A percentile compares a stretch with the other conserved stretches of the same genome.
Evolutionary conservation across 2,797 vertebrate species (phyloP).

Genomic region (Pangasius mekongensis): DNA sequence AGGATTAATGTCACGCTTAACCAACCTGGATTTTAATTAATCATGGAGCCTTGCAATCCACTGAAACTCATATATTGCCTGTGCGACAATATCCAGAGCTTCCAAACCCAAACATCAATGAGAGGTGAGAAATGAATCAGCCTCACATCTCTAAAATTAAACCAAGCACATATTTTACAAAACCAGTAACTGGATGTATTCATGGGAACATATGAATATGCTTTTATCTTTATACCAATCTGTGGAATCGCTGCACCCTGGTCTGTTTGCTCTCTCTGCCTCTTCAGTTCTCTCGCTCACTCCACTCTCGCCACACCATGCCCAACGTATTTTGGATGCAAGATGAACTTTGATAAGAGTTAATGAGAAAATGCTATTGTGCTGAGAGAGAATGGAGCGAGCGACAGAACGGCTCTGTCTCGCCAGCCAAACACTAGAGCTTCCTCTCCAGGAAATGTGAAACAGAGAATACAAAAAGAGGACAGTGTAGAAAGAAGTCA

Average conservation of each 20-base stretch:
- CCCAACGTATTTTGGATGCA: constrained; percentile 76
- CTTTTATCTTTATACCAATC: constrained; percentile 71
- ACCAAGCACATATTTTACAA: constrained; percentile 62
- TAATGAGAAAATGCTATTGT: constrained; percentile 82
- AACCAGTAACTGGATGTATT: constrained; percentile 58
- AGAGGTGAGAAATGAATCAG: constrained; percentile 53
- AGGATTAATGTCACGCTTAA: constrained; percentile 13
- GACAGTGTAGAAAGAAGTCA: constrained; percentile 24
- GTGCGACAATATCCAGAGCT: constrained; percentile 35
- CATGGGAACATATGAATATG: constrained; percentile 47
- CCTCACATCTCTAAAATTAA: constrained; percentile 59
- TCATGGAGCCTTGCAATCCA: background rate
- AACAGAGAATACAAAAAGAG: constrained; percentile 61
- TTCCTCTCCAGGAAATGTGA: constrained; percentile 73
- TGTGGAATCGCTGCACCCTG: constrained; percentile 36
- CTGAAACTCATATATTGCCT: constrained; percentile 50
- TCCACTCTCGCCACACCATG: constrained; percentile 58
- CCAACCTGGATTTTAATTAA: constrained; percentile 40
- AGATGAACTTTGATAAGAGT: constrained; percentile 85
- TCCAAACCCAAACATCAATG: background rate
- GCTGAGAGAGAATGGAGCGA: constrained; percentile 65
- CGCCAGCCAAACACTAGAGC: constrained; percentile 69
- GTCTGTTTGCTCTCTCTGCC: constrained; percentile 25
- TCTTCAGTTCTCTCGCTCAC: constrained; percentile 41
- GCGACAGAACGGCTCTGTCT: constrained; percentile 69